Evolutionary conservation across 2,888 invertebrate species (phyloP), one percentile per base, ranked within the genome.

Genomic region (Meteorus cinctellus): DNA sequence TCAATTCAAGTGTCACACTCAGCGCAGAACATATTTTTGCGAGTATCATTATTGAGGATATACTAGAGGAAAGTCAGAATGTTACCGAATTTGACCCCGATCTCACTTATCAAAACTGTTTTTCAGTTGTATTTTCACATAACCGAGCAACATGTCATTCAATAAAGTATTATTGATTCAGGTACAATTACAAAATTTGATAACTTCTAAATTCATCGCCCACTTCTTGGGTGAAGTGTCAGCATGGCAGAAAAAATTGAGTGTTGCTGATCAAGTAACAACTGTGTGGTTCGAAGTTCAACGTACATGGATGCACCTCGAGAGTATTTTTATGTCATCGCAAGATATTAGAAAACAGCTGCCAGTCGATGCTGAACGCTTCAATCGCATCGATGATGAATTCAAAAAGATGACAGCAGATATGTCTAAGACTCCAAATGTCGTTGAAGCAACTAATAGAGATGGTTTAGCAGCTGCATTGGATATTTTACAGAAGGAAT

Each of bases 281-380:
- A 95, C 95, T 0, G 92, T 96, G 6, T 97, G 97, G 96, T 97
- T 98, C 91, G 98, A 98, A 91, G 98, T 98, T 34, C 98, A 98
- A 90, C 92, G 98, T 75, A 98, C 98, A 31, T 98, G 98, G 98
- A 96, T 96, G 84, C 97, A 98, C 90, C 92, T 98, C 78, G 98
- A 98, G 91, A 97, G 97, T 84, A 98, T 98, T 88, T 98, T 98
- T 89, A 98, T 98, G 94, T 98, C 97, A 81, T 98, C 98, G 0
- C 98, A 98, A 89, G 98, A 98, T 90, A 98, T 98, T 82, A 92
- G 98, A 77, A 96, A 95, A 86, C 98, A 98, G 89, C 90, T 98
- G 72, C 98, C 98, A 2, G 95, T 96, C 81, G 98, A 98, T 90
- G 97, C 98, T 0, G 94, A 94, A 72, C 92, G 98, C 86, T 98